Evolutionary conservation across 2,888 invertebrate genomes (phyloP).

Genomic region (Hypsopygia costalis): DNA sequence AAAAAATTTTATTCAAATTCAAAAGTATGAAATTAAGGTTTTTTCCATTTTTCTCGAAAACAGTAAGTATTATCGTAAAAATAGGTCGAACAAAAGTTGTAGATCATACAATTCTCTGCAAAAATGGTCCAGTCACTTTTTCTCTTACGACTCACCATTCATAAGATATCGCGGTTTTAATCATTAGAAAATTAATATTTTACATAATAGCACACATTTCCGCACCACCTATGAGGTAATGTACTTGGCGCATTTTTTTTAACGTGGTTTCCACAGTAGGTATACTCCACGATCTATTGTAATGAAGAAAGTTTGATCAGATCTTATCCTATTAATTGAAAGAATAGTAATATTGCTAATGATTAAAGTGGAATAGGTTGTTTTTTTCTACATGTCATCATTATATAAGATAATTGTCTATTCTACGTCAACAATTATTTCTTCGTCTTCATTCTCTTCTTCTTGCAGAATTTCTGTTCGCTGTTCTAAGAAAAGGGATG

Average conservation of each 20-base stretch:
- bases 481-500: background rate
- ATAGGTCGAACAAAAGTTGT: too few relatives aligned
- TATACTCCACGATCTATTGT: conserved; percentile 10
- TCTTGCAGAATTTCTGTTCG: background rate
- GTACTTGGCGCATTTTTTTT: conserved; percentile 8
- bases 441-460: conserved; percentile 1
- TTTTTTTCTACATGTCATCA: background rate
- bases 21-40: too few relatives aligned
- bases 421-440: conserved; percentile 2
- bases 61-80: too few relatives aligned
- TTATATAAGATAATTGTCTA: background rate
- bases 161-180: background rate
- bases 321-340: conserved; percentile 7
- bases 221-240: conserved; percentile 5
- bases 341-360: conserved; percentile 9
- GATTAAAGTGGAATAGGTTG: conserved; percentile 6
- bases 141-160: too few relatives aligned
- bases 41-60: too few relatives aligned
- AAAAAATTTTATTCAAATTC: too few relatives aligned
- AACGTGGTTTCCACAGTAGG: conserved; percentile 12
- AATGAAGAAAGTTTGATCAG: conserved; percentile 9
- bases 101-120: too few relatives aligned
- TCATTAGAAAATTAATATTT: background rate
- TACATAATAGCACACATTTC: conserved; percentile 6
- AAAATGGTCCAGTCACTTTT: too few relatives aligned